These are phyloP conservation scores for Drosophila subquinaria DNA, from an alignment of 2,888 invertebrate genomes.

Conservation along the genomic window DNA sequence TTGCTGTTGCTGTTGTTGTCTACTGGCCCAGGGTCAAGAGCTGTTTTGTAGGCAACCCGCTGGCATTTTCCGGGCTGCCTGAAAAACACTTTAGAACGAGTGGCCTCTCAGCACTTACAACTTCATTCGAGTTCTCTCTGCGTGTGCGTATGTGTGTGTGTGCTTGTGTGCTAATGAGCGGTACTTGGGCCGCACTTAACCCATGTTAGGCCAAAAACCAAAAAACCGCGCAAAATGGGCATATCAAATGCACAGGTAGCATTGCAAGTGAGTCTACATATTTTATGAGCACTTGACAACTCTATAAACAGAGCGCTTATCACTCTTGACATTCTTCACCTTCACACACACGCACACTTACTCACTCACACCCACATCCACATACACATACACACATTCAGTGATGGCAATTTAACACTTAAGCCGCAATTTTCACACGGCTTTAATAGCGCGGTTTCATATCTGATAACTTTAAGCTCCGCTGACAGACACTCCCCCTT, in stretches of 20 bases:
- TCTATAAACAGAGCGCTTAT: slow-evolving; percentile 75
- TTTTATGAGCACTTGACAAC: slow-evolving; percentile 75
- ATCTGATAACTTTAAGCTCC: slow-evolving; percentile 68
- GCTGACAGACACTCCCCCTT: slow-evolving; percentile 16
- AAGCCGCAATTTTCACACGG: slow-evolving; percentile 66
- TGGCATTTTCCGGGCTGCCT: slow-evolving; percentile 49
- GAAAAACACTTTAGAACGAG: slow-evolving; percentile 47
- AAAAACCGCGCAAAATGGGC: slow-evolving; percentile 59
- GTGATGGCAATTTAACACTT: slow-evolving; percentile 40
- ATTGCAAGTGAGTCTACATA: slow-evolving; percentile 28
- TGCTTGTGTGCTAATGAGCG: slow-evolving; percentile 69
- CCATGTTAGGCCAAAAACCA: slow-evolving; percentile 70
- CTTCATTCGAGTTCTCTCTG: slow-evolving; percentile 48
- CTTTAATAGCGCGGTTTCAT: slow-evolving; percentile 60
- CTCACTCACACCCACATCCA: background rate
- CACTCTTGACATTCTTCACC: slow-evolving; percentile 43
- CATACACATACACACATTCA: background rate
- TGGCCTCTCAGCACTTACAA: slow-evolving; percentile 51
- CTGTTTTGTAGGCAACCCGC: slow-evolving; percentile 48
- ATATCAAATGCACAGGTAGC: slow-evolving; percentile 60
- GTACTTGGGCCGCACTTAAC: slow-evolving; percentile 64
- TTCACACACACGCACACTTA: background rate
- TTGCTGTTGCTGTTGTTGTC: slow-evolving; percentile 22
- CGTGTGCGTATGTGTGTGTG: slow-evolving; percentile 27
- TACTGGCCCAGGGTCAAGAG: slow-evolving; percentile 60